Conservation (phyloP, 2,113 vertebrate species). For the Diphyllodes magnificus region DNA sequence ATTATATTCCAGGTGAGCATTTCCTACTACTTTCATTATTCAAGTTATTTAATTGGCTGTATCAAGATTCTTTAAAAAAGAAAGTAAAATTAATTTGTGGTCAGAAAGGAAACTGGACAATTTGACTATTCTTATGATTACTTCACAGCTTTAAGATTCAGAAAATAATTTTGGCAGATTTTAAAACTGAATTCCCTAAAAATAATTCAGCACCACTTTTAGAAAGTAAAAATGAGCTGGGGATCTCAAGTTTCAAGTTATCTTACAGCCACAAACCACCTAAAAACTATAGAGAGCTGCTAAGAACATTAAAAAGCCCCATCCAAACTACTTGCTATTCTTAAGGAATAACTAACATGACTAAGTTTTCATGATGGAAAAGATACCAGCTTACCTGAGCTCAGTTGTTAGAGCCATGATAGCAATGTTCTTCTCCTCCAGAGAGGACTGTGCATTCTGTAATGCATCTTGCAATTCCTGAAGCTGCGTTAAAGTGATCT, state of each 20-base stretch:
- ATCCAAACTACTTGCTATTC: background rate
- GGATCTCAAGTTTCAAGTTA: background rate
- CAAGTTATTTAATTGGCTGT: background rate
- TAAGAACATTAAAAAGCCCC: background rate
- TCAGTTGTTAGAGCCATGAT: constrained; percentile 84
- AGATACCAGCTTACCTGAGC: constrained; percentile 74
- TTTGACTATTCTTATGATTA: background rate
- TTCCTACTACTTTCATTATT: background rate
- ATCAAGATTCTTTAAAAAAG: background rate
- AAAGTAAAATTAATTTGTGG: background rate
- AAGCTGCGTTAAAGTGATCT: constrained; percentile 79
- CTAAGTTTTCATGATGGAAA: background rate
- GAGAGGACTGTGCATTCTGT: constrained; percentile 81
- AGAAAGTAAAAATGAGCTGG: background rate
- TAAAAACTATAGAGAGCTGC: background rate
- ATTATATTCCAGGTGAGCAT: background rate
- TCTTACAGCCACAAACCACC: background rate
- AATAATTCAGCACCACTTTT: background rate
- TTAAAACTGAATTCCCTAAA: background rate
- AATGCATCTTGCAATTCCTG: constrained; percentile 81
- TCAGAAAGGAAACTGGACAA: background rate
- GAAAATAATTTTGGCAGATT: background rate
- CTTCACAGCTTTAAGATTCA: background rate
- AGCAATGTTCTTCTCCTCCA: constrained; percentile 81
- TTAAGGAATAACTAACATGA: background rate